Conservation (phyloP, 1,140 invertebrate genomes). For the Drosophila teissieri region DNA sequence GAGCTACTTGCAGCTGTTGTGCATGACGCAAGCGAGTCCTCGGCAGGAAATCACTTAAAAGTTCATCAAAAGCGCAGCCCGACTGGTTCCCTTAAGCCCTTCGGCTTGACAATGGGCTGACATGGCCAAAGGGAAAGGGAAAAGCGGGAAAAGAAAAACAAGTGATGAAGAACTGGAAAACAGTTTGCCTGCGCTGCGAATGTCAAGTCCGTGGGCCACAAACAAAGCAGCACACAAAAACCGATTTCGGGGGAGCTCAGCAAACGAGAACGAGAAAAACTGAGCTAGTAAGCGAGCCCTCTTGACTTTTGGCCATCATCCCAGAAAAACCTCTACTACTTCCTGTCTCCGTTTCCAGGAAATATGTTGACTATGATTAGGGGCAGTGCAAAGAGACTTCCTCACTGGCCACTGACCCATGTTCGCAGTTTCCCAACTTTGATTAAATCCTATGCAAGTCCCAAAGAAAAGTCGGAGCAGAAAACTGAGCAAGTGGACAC, state of each 20-base stretch:
- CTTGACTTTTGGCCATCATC: constrained; percentile 13
- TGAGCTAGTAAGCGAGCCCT: constrained; percentile 35
- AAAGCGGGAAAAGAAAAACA: constrained; percentile 21
- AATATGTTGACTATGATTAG: constrained; percentile 14
- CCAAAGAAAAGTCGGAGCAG: background rate
- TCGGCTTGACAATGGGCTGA: constrained; percentile 48
- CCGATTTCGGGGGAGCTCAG: constrained; percentile 19
- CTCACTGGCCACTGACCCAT: constrained; percentile 11
- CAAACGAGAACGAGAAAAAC: constrained; percentile 13
- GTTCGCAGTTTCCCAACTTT: constrained; percentile 1
- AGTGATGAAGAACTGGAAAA: constrained; percentile 33
- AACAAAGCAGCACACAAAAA: constrained; percentile 11
- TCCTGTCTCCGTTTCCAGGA: background rate
- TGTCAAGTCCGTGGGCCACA: constrained; percentile 41
- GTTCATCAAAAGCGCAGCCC: constrained; percentile 64
- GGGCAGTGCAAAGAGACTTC: background rate
- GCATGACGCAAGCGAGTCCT: constrained; percentile 33
- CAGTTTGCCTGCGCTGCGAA: constrained; percentile 30
- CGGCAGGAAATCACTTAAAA: constrained; percentile 71
- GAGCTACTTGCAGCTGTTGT: constrained; percentile 17
- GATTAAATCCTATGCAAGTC: background rate
- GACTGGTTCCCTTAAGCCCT: constrained; percentile 25
- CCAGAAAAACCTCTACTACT: background rate
- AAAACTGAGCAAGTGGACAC: background rate
- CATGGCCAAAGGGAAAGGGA: constrained; percentile 16